These are phyloP conservation scores for Chaetura pelagica DNA, from an alignment of 2,113 vertebrate species.

Conservation along the genomic window DNA sequence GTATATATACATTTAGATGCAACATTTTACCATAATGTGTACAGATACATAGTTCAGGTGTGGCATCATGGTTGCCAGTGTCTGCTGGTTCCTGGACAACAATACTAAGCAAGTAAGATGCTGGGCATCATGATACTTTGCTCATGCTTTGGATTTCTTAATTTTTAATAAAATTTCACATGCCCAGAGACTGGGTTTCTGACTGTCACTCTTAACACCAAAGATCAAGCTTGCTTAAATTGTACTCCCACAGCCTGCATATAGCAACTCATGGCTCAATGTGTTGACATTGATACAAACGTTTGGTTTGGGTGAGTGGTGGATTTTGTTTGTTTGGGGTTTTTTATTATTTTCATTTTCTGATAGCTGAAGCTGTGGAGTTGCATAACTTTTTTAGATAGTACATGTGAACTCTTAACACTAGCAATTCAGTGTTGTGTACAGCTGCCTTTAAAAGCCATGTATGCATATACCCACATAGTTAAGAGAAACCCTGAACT, in stretches of 20 bases:
- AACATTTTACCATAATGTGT: neutral
- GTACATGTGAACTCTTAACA: neutral
- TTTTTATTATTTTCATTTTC: neutral
- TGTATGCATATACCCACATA: neutral
- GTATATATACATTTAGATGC: neutral
- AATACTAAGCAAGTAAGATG: neutral
- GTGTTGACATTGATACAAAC: neutral
- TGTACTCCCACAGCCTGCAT: neutral
- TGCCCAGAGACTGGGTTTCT: neutral
- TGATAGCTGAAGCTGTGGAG: neutral
- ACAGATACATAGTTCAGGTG: neutral
- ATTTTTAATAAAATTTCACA: conserved; percentile 1
- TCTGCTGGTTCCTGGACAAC: conserved; percentile 6
- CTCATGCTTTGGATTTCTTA: conserved; percentile 1
- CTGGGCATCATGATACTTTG: neutral
- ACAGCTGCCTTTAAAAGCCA: neutral
- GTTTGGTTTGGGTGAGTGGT: neutral
- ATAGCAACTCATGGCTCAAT: accelerated
- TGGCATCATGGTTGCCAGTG: neutral
- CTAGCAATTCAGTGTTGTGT: neutral
- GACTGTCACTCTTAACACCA: neutral
- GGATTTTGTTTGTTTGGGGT: too few relatives aligned
- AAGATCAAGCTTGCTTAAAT: neutral
- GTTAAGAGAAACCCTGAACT: neutral
- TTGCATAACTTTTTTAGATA: neutral